Evolutionary conservation across 2,888 invertebrate species (phyloP).

Genomic region (Drosophila rellima): DNA sequence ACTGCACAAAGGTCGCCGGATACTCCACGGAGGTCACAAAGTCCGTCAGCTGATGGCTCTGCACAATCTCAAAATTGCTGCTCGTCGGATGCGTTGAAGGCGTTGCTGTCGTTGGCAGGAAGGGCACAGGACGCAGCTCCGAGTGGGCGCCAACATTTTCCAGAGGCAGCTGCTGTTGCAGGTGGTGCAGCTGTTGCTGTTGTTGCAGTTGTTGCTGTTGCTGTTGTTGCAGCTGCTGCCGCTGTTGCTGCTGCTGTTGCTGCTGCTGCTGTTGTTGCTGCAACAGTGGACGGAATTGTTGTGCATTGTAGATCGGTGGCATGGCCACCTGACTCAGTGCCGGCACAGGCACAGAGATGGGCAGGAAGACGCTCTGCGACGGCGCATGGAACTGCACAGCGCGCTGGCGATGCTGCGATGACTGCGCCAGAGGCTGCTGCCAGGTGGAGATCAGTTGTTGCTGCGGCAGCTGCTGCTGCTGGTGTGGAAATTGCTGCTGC

Average conservation of each 20-base stretch:
- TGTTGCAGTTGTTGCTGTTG: constrained; percentile 85
- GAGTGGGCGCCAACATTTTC: constrained; percentile 82
- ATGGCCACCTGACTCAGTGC: constrained; percentile 88
- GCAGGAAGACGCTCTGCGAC: constrained; percentile 74
- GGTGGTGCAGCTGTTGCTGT: not conserved
- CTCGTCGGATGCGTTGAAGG: constrained; percentile 19
- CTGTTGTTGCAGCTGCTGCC: not conserved
- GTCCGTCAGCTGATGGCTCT: constrained; percentile 90
- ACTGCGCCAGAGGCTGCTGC: constrained; percentile 46
- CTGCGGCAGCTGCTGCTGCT: constrained; percentile 20
- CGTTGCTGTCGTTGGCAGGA: constrained; percentile 42
- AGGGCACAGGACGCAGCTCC: constrained; percentile 73
- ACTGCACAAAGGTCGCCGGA: constrained; percentile 89
- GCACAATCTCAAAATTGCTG: constrained; percentile 84
- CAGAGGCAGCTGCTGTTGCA: constrained; percentile 42
- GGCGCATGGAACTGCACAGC: constrained; percentile 54
- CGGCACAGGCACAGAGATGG: constrained; percentile 88
- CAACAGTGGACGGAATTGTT: constrained; percentile 86
- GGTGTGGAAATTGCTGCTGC: constrained; percentile 38
- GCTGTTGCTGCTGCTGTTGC: constrained; percentile 16
- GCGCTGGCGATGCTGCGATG: constrained; percentile 64
- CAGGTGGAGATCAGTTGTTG: constrained; percentile 47
- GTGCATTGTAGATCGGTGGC: constrained; percentile 88
- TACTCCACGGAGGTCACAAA: constrained; percentile 90
- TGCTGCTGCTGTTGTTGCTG: constrained; percentile 71